Evolutionary conservation across 2,888 invertebrate species (phyloP).

Genomic region (Eilema griseolum): DNA sequence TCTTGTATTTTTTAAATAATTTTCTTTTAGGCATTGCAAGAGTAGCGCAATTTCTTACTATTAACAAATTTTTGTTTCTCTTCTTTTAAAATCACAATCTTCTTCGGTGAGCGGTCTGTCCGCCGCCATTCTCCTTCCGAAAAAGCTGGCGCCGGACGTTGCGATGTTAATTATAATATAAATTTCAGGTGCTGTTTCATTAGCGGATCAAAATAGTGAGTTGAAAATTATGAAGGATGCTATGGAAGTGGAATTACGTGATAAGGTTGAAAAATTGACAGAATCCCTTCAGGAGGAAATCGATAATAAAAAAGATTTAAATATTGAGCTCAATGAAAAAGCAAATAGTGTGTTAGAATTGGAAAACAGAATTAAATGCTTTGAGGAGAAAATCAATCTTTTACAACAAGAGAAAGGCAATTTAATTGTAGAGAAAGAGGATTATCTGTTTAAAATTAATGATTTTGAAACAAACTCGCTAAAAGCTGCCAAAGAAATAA

Average conservation of each 20-base stretch:
- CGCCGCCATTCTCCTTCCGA: background rate
- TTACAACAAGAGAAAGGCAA: slow-evolving; percentile 59
- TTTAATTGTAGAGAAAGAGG: slow-evolving; percentile 42
- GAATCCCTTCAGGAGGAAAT: slow-evolving; percentile 44
- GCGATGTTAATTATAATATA: background rate
- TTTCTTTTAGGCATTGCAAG: no score
- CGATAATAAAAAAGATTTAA: slow-evolving; percentile 50
- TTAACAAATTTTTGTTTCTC: background rate
- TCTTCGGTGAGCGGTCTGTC: background rate
- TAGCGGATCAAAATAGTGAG: slow-evolving; percentile 53
- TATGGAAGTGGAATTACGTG: slow-evolving; percentile 28
- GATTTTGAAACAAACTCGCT: slow-evolving; percentile 30
- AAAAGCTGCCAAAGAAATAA: slow-evolving; percentile 33
- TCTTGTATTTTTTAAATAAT: no score
- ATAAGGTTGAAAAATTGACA: slow-evolving; percentile 43
- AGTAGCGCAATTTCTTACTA: background rate
- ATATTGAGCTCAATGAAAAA: slow-evolving; percentile 55
- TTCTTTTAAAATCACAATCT: background rate
- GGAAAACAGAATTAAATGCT: slow-evolving; percentile 51
- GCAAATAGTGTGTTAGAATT: slow-evolving; percentile 51
- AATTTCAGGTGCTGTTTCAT: slow-evolving; percentile 54
- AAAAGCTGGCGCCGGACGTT: background rate
- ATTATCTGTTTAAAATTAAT: slow-evolving; percentile 19
- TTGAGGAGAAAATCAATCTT: slow-evolving; percentile 47
- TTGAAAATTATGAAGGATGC: slow-evolving; percentile 40